Conservation (phyloP, 2,113 vertebrate genomes). For the Xenotilapia longispinis region DNA sequence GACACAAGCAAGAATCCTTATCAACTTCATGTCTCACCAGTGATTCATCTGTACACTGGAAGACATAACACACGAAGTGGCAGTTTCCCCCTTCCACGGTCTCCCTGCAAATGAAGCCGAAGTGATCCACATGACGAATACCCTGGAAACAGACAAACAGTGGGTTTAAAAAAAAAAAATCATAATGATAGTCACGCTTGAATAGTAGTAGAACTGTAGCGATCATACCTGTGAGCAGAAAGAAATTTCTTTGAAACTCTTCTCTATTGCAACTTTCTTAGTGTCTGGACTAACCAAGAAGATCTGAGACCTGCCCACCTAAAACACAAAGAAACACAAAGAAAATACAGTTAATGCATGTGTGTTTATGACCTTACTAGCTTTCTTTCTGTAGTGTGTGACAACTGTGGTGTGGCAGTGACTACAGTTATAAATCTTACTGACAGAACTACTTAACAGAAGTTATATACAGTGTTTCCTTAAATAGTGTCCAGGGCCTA, state of each 20-base stretch:
- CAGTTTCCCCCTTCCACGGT: slow-evolving; percentile 81
- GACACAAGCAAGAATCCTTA: neutral
- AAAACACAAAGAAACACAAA: slow-evolving; percentile 40
- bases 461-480: neutral
- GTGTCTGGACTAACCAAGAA: slow-evolving; percentile 98
- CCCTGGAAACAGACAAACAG: slow-evolving; percentile 71
- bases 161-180: neutral
- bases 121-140: slow-evolving; percentile 95
- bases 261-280: slow-evolving; percentile 94
- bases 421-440: neutral
- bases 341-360: neutral
- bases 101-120: slow-evolving; percentile 98
- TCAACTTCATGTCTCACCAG: slow-evolving; percentile 80
- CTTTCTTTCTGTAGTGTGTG: neutral
- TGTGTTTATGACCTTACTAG: neutral
- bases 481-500: neutral
- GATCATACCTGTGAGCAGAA: slow-evolving; percentile 95
- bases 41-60: slow-evolving; percentile 91
- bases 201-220: neutral
- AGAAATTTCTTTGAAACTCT: slow-evolving; percentile 97
- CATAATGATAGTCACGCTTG: neutral
- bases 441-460: neutral
- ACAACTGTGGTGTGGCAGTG: neutral
- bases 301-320: slow-evolving; percentile 95
- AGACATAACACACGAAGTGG: slow-evolving; percentile 94